phyloP scores from a whole-genome alignment of 1,140 invertebrate species.

The Leptinotarsa undecemlineata region DNA sequence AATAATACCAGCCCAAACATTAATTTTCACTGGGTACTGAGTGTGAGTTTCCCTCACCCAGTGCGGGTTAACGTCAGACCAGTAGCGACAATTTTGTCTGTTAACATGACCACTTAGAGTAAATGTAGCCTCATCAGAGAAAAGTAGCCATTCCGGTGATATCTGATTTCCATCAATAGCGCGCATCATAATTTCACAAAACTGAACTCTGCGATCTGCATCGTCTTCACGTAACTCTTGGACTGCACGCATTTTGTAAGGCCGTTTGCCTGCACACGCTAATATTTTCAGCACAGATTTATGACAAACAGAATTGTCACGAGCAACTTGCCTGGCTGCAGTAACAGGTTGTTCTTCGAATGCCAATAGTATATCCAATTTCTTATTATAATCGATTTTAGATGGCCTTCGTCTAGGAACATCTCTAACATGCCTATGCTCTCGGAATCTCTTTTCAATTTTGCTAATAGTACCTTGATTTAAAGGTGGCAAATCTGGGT shows the following conservation, averaged over 20 bases:
- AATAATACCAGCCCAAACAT: constrained; percentile 31
- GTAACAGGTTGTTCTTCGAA: constrained; percentile 31
- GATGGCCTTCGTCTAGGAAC: constrained; percentile 11
- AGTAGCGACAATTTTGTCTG: no score
- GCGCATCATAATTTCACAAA: constrained; percentile 37
- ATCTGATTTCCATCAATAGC: constrained; percentile 26
- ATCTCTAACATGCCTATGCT: constrained; percentile 23
- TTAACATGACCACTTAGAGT: constrained; percentile 29
- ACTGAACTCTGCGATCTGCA: constrained; percentile 32
- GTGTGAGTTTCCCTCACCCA: constrained; percentile 32
- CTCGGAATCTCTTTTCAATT: constrained; percentile 29
- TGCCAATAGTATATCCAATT: constrained; percentile 24
- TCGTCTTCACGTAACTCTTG: constrained; percentile 34
- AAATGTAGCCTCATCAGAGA: constrained; percentile 36
- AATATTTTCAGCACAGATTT: constrained; percentile 16
- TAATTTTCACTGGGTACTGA: constrained; percentile 24
- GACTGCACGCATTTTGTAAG: constrained; percentile 28
- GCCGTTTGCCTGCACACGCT: background rate
- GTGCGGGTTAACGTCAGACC: constrained; percentile 20
- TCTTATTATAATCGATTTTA: constrained; percentile 17
- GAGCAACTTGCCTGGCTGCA: background rate
- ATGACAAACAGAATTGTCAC: background rate
- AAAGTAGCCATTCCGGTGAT: constrained; percentile 36
- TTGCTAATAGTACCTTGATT: constrained; percentile 28
- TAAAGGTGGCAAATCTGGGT: constrained; percentile 25